Evolutionary conservation across 2,113 vertebrate genomes (phyloP).

Genomic region (Spilogale gracilis): DNA sequence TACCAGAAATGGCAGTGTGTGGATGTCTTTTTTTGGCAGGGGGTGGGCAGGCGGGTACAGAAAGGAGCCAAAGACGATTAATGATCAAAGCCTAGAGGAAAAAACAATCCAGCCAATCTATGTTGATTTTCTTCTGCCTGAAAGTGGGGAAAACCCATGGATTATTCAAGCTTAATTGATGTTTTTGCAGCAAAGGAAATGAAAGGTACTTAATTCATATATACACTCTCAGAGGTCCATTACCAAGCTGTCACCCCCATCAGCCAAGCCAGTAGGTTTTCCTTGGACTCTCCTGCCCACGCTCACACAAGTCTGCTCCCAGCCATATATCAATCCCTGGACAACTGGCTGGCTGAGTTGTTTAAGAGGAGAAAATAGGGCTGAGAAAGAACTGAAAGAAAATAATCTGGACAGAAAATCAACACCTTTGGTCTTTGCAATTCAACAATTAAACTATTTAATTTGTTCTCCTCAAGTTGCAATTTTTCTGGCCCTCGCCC

Average conservation of each 20-base stretch:
- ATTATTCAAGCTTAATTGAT: conserved; percentile 90
- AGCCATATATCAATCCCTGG: not conserved
- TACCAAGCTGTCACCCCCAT: conserved; percentile 17
- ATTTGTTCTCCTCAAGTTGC: not conserved
- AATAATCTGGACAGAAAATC: conserved; percentile 4
- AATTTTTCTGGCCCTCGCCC: conserved; percentile 21
- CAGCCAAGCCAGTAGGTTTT: conserved; percentile 34
- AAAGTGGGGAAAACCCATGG: conserved; percentile 78
- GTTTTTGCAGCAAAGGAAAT: conserved; percentile 78
- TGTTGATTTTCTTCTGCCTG: conserved; percentile 75
- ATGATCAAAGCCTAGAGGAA: conserved; percentile 66
- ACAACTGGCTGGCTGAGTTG: not conserved
- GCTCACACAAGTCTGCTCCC: not conserved
- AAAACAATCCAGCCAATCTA: conserved; percentile 67
- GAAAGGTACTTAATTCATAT: conserved; percentile 60
- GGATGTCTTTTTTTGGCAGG: not conserved
- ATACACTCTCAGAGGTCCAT: conserved; percentile 45
- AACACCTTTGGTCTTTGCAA: conserved; percentile 18
- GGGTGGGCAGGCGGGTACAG: not conserved
- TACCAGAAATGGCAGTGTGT: not conserved
- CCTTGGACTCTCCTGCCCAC: not conserved
- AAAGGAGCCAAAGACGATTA: conserved; percentile 71
- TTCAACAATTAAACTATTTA: conserved; percentile 58
- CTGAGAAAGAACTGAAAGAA: conserved; percentile 21
- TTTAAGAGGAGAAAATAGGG: conserved; percentile 19